Evolutionary conservation across 2,888 invertebrate species (phyloP).

Genomic region (Ramazzottius varieornatus): DNA sequence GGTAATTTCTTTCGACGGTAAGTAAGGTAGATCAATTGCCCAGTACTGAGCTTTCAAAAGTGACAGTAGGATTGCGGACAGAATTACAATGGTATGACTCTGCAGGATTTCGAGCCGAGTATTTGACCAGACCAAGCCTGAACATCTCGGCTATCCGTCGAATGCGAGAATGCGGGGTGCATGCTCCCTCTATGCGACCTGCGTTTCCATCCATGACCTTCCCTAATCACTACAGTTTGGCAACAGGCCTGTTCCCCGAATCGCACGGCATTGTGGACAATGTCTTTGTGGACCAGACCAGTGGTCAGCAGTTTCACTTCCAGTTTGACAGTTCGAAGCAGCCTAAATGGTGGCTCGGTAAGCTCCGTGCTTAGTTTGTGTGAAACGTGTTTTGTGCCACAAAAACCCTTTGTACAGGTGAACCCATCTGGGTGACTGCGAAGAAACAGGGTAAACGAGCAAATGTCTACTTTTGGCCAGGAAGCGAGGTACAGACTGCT

Average conservation of each 20-base stretch:
- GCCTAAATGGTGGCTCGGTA: neutral
- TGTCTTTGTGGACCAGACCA: neutral
- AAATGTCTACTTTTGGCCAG: neutral
- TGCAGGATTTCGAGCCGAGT: conserved; percentile 7
- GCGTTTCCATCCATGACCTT: conserved; percentile 17
- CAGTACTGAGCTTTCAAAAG: too few species aligned
- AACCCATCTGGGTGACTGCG: neutral
- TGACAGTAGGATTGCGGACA: too few species aligned
- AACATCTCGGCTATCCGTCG: neutral
- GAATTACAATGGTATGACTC: too few species aligned
- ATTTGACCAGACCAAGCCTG: conserved; percentile 4
- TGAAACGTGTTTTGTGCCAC: too few species aligned
- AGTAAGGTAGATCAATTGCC: too few species aligned
- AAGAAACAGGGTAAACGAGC: neutral
- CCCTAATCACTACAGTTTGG: conserved; percentile 18
- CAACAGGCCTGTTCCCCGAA: conserved; percentile 6
- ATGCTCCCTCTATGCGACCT: conserved; percentile 12
- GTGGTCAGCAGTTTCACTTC: neutral
- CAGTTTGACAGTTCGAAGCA: neutral
- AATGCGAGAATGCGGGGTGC: conserved; percentile 7
- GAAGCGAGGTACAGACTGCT: neutral
- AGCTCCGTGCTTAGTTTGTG: too few species aligned
- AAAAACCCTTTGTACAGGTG: too few species aligned
- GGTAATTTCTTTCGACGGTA: conserved; percentile 7
- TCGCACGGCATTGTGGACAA: conserved; percentile 1